Conservation (phyloP, 1,140 invertebrate species). For the Caligus rogercresseyi region DNA sequence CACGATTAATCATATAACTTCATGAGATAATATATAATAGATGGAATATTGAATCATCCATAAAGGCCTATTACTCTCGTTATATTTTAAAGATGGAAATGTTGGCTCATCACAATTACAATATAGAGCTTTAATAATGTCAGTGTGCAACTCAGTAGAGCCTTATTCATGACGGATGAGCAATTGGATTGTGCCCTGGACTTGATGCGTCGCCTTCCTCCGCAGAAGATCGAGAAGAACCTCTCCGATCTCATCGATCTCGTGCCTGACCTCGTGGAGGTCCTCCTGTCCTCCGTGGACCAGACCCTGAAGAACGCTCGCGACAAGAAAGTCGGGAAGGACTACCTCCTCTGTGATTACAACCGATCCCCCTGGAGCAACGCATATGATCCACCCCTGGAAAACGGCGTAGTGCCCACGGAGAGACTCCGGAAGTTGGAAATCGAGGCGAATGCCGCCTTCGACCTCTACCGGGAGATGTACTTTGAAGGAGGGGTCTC, state of each 20-base stretch:
- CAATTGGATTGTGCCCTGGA: conserved; percentile 97
- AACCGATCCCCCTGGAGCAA: conserved; percentile 99
- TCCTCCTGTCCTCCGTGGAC: conserved; percentile 90
- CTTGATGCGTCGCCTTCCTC: conserved; percentile 92
- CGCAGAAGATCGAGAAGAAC: conserved; percentile 97
- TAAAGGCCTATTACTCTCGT: no score
- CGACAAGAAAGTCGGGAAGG: conserved; percentile 80
- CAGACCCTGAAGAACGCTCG: conserved; percentile 94
- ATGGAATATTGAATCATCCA: no score
- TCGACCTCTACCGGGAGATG: conserved; percentile 97
- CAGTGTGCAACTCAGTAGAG: no score
- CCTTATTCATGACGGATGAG: conserved; percentile 88
- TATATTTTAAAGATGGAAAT: no score
- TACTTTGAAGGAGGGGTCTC: conserved; percentile 99
- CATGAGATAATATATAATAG: no score
- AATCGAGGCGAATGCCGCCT: conserved; percentile 92
- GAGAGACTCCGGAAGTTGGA: conserved; percentile 86
- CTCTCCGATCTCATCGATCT: conserved; percentile 91
- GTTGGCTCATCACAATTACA: no score
- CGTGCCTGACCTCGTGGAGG: conserved; percentile 85
- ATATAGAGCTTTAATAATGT: no score
- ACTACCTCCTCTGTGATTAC: conserved; percentile 96
- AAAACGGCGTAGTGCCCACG: conserved; percentile 95
- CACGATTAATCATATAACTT: no score
- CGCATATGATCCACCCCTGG: conserved; percentile 87